Base-by-base conservation (phyloP, 2,888 invertebrate species). In the Heliconius erato region DNA sequence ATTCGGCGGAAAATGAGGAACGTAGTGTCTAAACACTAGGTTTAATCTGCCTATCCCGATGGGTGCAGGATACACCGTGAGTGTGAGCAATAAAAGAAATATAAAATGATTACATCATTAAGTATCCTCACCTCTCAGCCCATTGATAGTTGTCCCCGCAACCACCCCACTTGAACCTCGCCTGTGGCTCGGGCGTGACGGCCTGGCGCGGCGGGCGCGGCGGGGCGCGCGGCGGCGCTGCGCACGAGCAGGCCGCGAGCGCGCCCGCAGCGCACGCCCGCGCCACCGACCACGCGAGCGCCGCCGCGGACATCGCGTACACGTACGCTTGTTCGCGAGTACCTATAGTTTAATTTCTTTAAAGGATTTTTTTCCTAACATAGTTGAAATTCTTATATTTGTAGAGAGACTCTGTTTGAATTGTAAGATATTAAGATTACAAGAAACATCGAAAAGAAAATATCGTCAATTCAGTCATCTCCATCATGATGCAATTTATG, bases 291-390 rank as follows among this genome's bases (percentile, higher is more conserved):
- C 98, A 98, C 79, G 97, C 97, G 74, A 98, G 94, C 28, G 98
- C 97, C 2, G 98, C 98, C 0, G 98, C 97, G 32, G 98, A 97
- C 91, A 98, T 96, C 5, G 98, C 98, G 92, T 98, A 98, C 40
- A 98, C 98, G 91, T 97, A 98, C 0, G 98, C 98, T 92, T 98
- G 98, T 91, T 98, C 98, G 84, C 98, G 96, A 26, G 98, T 98
- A 79, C 98, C 98, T 98, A 44, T 44, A 0, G 69, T 40, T 32
- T 32, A 14, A 65, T 16, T 23, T 9, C 32, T 19, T 16, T 32
- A n/a, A 35, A 59, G 32, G 14, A 74, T 6, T 19, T 2, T 54
- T 54, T 54, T 54, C 54, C 19, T 1, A 7, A 54, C 19, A 54
- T 6, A 54, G 54, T 54, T 54, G 19, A 19, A 19, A 54, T 54